These are phyloP conservation scores for Lasiommata megera DNA, from an alignment of 2,888 invertebrate species.

Conservation along the genomic window DNA sequence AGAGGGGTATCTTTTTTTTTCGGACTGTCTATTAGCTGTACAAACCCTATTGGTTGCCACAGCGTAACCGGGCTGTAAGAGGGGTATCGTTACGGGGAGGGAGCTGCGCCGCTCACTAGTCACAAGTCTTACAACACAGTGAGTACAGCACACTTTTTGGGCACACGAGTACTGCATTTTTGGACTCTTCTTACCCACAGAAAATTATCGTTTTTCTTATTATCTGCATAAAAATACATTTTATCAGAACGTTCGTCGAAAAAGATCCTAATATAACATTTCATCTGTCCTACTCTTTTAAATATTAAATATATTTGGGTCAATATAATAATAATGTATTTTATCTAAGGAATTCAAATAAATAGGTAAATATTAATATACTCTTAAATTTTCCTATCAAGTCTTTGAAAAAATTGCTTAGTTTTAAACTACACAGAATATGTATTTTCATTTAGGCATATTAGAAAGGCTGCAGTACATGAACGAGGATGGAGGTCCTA, in stretches of 20 bases:
- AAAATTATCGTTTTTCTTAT: background rate
- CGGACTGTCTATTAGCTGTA: too few relatives aligned
- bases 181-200: too few relatives aligned
- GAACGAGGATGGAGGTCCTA: background rate
- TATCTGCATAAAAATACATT: background rate
- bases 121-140: too few relatives aligned
- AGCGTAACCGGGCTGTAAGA: too few relatives aligned
- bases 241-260: background rate
- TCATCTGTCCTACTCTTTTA: background rate
- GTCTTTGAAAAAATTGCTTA: conserved; percentile 23
- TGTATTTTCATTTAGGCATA: conserved; percentile 1
- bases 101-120: too few relatives aligned
- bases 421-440: background rate
- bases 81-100: too few relatives aligned
- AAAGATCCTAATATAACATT: background rate
- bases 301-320: conserved; percentile 5
- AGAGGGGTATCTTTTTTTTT: too few relatives aligned
- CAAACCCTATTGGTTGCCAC: too few relatives aligned
- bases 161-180: too few relatives aligned
- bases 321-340: conserved; percentile 1
- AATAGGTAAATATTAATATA: conserved; percentile 16
- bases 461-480: background rate
- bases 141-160: too few relatives aligned
- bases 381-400: conserved; percentile 18
- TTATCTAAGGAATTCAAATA: conserved; percentile 15